phyloP scores from a whole-genome alignment of 2,797 vertebrate species.

The Enteromius argenteus region DNA sequence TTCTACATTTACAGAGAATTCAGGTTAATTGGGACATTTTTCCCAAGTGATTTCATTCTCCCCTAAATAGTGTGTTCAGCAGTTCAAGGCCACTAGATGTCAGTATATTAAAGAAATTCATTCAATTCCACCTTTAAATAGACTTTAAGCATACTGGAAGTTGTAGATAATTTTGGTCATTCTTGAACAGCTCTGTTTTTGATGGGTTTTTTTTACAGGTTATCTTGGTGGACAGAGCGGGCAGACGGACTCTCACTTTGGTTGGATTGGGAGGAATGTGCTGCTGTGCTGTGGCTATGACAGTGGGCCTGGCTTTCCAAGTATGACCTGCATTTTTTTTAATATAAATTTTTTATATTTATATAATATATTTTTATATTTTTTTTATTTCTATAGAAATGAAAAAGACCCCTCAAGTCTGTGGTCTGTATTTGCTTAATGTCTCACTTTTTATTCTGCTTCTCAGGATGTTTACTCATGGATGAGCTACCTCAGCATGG shows the following conservation, averaged over 20 bases:
- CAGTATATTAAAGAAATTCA: background rate
- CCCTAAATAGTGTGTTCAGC: background rate
- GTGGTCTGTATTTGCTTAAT: constrained; percentile 38
- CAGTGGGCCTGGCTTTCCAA: constrained; percentile 87
- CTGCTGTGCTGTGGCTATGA: constrained; percentile 87
- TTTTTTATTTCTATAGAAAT: too few species aligned
- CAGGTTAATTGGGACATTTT: background rate
- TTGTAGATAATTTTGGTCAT: background rate
- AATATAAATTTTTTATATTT: background rate
- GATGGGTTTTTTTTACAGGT: constrained; percentile 78
- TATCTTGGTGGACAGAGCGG: constrained; percentile 89
- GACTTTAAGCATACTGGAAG: background rate
- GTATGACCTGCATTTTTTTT: constrained; percentile 72
- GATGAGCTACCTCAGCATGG: constrained; percentile 96
- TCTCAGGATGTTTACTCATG: constrained; percentile 81
- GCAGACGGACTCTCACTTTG: constrained; percentile 87
- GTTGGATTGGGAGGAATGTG: constrained; percentile 90
- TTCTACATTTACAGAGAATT: background rate
- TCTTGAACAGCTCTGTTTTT: background rate
- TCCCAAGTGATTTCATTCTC: background rate
- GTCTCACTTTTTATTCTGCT: background rate
- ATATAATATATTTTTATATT: too few species aligned
- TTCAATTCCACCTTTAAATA: background rate
- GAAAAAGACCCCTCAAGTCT: background rate
- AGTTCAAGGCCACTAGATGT: constrained; percentile 19